phyloP scores from a whole-genome alignment of 2,888 invertebrate species.

The Drosophila demipolita region DNA sequence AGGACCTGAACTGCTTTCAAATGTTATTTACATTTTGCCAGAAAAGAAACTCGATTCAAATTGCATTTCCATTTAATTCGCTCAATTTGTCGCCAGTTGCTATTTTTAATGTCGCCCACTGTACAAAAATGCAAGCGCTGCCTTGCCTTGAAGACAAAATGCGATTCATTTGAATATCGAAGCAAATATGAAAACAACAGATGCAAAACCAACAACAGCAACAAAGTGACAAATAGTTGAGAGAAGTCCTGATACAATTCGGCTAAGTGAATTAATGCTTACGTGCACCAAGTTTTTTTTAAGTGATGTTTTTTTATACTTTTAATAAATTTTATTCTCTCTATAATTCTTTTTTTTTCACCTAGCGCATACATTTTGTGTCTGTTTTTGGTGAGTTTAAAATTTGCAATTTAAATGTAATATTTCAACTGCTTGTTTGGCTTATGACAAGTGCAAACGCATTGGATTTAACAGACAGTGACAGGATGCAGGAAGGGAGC shows the following conservation, averaged over 20 bases:
- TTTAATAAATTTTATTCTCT: conserved; percentile 2
- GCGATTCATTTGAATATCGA: conserved; percentile 60
- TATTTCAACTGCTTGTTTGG: conserved; percentile 75
- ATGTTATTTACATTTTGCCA: conserved; percentile 12
- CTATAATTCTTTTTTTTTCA: conserved; percentile 28
- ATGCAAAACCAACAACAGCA: not conserved
- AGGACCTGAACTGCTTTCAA: conserved; percentile 14
- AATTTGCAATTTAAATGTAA: conserved; percentile 79
- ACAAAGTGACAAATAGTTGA: conserved; percentile 12
- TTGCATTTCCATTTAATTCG: conserved; percentile 56
- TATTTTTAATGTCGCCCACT: conserved; percentile 51
- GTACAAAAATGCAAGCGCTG: conserved; percentile 31
- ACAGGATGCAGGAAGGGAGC: conserved; percentile 27
- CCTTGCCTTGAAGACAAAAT: conserved; percentile 39
- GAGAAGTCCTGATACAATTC: conserved; percentile 22
- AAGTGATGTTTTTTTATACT: conserved; percentile 42
- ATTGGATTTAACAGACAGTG: conserved; percentile 57
- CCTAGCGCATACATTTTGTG: conserved; percentile 52
- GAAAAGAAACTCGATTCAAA: conserved; percentile 21
- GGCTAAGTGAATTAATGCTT: conserved; percentile 70
- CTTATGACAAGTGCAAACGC: conserved; percentile 65
- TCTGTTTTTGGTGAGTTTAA: conserved; percentile 23
- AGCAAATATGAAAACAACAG: conserved; percentile 25
- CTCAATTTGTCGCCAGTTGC: conserved; percentile 52
- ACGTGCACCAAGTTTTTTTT: conserved; percentile 45